Evolutionary conservation across 1,140 invertebrate species (phyloP), one percentile per base, ranked within the genome.

Genomic region (Phthorimaea operculella): DNA sequence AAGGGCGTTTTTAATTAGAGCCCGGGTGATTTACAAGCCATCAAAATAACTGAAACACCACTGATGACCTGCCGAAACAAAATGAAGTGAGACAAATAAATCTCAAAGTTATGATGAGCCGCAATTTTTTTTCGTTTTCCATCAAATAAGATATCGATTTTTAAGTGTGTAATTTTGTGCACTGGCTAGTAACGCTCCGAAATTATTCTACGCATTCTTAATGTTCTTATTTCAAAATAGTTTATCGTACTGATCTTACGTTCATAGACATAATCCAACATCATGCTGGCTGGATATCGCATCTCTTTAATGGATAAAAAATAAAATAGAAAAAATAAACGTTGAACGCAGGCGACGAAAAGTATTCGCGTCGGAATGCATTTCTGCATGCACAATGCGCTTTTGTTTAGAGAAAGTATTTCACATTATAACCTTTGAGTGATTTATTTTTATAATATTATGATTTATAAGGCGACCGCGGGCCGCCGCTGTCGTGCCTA

Each of bases 381-480:
- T 76, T 80, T 82, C 79, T 84, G 79, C 79, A 82, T 82, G 68
- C 74, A 84, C 79, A 82, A 82, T 78, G 74, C 76, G 63, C 77
- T 80, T 82, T 85, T 83, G 79, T 83, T 82, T 85, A 80, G 74
- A 78, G 78, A 80, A 82, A 83, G 79, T 82, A 81, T 84, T 84
- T 82, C 79, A 80, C 79, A 81, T 83, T 74, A 72, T 70, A 74
- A 76, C 66, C 64, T 74, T 66, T 65, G 73, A 76, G 64, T 80
- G 78, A 81, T 80, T 80, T 81, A 81, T 84, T 83, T 81, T 80
- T 78, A 39, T 39, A 47, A 68, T 77, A 28, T 28, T 28, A 83
- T 83, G 76, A 85, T 83, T 83, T 80, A 84, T 81, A 73, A 73
- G 39, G 48, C 59, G 57, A 61, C 61, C 58, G 59, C 58, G 70